phyloP scores from a whole-genome alignment of 2,888 invertebrate species.

The Malthinus seriepunctatus region DNA sequence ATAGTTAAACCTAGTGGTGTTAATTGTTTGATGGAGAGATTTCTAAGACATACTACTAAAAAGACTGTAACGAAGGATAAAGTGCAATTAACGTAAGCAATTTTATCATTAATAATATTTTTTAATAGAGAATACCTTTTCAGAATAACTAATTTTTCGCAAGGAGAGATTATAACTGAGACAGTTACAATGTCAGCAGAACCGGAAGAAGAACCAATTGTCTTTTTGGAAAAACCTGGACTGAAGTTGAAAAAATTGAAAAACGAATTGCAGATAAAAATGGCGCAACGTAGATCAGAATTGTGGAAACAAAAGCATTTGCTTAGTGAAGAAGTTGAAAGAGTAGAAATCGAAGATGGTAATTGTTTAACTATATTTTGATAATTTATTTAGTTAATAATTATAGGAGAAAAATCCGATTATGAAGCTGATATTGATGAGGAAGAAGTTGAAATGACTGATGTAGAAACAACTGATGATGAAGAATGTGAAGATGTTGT shows the following conservation, averaged over 20 bases:
- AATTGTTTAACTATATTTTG: background rate
- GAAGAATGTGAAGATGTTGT: constrained; percentile 60
- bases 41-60: constrained; percentile 68
- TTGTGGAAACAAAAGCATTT: constrained; percentile 67
- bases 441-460: constrained; percentile 57
- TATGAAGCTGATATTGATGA: constrained; percentile 47
- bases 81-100: constrained; percentile 60
- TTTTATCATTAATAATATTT: background rate
- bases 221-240: constrained; percentile 64
- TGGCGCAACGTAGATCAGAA: constrained; percentile 69
- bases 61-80: constrained; percentile 60
- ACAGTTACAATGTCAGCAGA: constrained; percentile 47
- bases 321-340: background rate
- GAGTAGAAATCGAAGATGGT: background rate
- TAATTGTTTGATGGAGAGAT: constrained; percentile 70
- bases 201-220: constrained; percentile 43
- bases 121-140: background rate
- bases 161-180: constrained; percentile 55
- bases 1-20: constrained; percentile 60
- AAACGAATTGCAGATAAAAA: constrained; percentile 70
- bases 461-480: constrained; percentile 57
- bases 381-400: background rate
- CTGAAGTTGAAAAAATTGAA: constrained; percentile 71
- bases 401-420: constrained; percentile 30
- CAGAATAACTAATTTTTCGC: constrained; percentile 52